These are phyloP conservation scores for Cecropterus lyciades DNA, from an alignment of 1,140 invertebrate genomes.

Conservation along the genomic window DNA sequence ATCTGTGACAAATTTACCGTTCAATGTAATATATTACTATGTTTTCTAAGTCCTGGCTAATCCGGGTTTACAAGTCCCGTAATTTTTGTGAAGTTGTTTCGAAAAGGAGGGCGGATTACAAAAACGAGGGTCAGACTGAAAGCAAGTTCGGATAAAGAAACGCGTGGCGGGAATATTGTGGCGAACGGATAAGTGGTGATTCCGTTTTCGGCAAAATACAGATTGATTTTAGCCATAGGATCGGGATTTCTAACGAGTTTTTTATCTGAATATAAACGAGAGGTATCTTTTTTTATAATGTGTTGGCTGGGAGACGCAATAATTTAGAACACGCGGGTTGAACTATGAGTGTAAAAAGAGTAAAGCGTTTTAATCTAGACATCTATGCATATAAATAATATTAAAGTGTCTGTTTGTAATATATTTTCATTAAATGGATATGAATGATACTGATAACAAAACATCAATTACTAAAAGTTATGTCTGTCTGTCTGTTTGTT, in stretches of 20 bases:
- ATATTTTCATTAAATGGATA: no score
- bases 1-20: slow-evolving; percentile 38
- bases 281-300: background rate
- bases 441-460: no score
- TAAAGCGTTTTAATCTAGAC: no score
- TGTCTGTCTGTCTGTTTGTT: no score
- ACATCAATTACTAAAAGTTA: no score
- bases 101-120: slow-evolving; percentile 63
- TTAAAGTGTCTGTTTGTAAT: no score
- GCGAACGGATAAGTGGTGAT: slow-evolving; percentile 42
- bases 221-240: slow-evolving; percentile 39
- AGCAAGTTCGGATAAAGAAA: slow-evolving; percentile 58
- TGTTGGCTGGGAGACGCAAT: no score
- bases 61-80: slow-evolving; percentile 60
- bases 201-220: slow-evolving; percentile 48
- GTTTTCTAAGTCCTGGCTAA: slow-evolving; percentile 50
- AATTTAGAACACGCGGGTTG: no score
- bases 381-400: no score
- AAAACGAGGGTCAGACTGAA: slow-evolving; percentile 58
- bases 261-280: slow-evolving; percentile 2
- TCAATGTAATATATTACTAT: slow-evolving; percentile 45
- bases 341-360: no score
- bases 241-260: slow-evolving; percentile 17
- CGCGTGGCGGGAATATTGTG: slow-evolving; percentile 50
- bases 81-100: slow-evolving; percentile 66